Base-by-base conservation (phyloP, 1,140 invertebrate species). In the Drosophila kurseongensis region DNA sequence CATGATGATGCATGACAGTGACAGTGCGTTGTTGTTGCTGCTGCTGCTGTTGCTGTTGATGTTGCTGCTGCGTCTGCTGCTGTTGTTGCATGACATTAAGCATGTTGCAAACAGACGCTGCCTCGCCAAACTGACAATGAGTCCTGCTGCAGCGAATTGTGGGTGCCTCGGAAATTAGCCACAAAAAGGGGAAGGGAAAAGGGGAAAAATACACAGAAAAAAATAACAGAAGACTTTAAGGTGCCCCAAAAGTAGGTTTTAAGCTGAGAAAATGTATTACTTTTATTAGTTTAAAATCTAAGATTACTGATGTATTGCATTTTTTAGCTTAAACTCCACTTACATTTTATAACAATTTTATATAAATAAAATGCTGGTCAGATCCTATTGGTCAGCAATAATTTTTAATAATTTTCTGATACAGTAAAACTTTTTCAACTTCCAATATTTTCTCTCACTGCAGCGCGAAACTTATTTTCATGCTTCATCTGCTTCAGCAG, bases 81-180 rank as follows among this genome's bases (percentile, higher is more conserved):
- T 71, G 66, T 47, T 72, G 68, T 71, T 72, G 68, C 68, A 72
- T 86, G 83, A 86, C 83, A 88, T 89, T 88, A 88, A 88, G 84
- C 83, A 88, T 86, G 82, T 89, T 88, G 83, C 83, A 89, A 88
- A 88, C 83, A 89, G 83, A 88, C 83, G 74, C 77, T 63, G 78
- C 67, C 77, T 50, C 57, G 44, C 68, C 66, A 58, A 72, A 71
- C 68, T 78, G 67, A 60, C 56, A 68, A 72, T 56, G 41, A 73
- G 61, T 75, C 73, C 73, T 44, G 80, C 63, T 89, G 80, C 79
- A 83, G 84, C 84, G 84, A 88, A 88, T 88, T 88, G 84, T 88
- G 84, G 84, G 84, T 88, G 84, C 84, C 66, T 88, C 82, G 85
- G 57, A 88, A 88, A 88, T 88, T 88, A 89, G 84, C 80, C 76